These are phyloP conservation scores for Meandrusa payeni DNA, from an alignment of 2,888 invertebrate genomes.

Conservation along the genomic window DNA sequence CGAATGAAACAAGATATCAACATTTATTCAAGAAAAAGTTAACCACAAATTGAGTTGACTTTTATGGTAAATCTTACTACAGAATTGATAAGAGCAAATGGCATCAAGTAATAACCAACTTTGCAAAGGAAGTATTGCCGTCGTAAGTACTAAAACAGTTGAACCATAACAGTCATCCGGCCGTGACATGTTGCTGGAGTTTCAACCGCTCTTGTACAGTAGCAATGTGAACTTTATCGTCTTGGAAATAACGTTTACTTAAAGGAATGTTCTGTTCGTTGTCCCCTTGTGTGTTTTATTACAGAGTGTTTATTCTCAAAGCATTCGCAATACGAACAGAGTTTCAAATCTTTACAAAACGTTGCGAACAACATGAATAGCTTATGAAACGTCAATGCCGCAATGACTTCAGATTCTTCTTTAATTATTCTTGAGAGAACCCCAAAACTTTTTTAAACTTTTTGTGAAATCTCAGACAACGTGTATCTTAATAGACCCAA, in stretches of 20 bases:
- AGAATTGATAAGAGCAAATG: constrained; percentile 9
- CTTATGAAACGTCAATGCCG: constrained; percentile 8
- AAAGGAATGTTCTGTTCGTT: not conserved
- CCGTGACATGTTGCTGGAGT: constrained; percentile 35
- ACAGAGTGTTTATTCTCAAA: constrained; percentile 36
- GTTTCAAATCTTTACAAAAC: constrained; percentile 19
- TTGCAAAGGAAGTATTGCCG: constrained; percentile 41
- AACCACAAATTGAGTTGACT: no score
- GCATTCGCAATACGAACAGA: constrained; percentile 19
- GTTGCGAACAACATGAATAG: constrained; percentile 16
- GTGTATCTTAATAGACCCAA: no score
- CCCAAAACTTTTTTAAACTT: no score
- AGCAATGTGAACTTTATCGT: constrained; percentile 31
- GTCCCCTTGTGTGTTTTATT: constrained; percentile 41
- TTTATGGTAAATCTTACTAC: constrained; percentile 2
- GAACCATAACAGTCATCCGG: constrained; percentile 50
- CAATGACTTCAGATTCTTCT: not conserved
- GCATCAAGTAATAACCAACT: constrained; percentile 28
- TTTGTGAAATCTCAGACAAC: no score
- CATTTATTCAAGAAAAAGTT: no score
- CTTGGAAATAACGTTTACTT: constrained; percentile 10
- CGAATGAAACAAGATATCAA: no score
- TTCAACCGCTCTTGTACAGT: constrained; percentile 11
- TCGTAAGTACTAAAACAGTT: constrained; percentile 55
- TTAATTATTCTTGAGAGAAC: no score